Base-by-base conservation (phyloP, 2,888 invertebrate genomes). In the Sericinus montela region DNA sequence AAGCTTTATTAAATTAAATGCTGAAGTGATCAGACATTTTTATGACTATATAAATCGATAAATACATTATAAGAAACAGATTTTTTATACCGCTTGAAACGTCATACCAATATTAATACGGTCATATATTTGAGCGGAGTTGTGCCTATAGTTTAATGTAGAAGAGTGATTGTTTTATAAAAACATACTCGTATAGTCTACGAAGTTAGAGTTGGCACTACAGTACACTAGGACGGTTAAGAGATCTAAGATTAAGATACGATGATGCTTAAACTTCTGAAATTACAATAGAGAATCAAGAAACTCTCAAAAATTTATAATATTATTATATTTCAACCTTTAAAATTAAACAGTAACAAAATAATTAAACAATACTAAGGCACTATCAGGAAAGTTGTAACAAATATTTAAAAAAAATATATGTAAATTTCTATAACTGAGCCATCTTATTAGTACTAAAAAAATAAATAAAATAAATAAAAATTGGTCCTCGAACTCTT, bases 201-300 rank as follows among this genome's bases (percentile, higher is more conserved):
- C 34, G 51, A 35, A 49, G 48, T 39, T 42, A 52, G 53, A 45
- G 51, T 72, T 74, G 73, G 73, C 73, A 73, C 73, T 67, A 63
- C 57, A 57, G 51, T 65, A 64, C 58, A 52, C 58, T 57, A 63
- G 69, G 69, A 68, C 69, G 69, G 67, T 64, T 28, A 25, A 41
- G 16, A 25, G 23, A 19, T 34, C 30, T 45, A 50, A 29, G 54
- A 5, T 19, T 19, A 19, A 5, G 5, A 19, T 19, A 19, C 19
- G 5, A 19, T 57, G 54, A 49, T 54, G 55, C 34, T 45, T 16
- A 37, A 19, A 16, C 10, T 10, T 44, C 3, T 4, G 23, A 35
- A 30, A 32, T 30, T 19, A 41, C 15, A 6, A 29, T 29, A 35
- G 14, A 48, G 30, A 34, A 34, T 6, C 1, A 36, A 10, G 14